Percentiles rank a stretch among this genome's conserved stretches.
These are phyloP conservation scores for Gymnobelideus leadbeateri DNA, from an alignment of 2,113 vertebrate species.

Conservation along the genomic window DNA sequence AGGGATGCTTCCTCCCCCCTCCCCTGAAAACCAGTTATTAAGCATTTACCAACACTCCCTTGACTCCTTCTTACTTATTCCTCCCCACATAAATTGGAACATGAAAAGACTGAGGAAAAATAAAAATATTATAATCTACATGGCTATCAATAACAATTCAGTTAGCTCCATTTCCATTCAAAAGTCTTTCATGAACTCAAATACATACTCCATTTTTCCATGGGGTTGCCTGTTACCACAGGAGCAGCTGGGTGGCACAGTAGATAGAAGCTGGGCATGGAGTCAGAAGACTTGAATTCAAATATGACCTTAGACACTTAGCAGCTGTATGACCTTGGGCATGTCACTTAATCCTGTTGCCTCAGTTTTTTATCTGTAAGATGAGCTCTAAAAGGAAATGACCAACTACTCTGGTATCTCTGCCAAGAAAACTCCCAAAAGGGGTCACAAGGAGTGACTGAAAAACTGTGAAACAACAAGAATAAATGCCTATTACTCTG, in stretches of 20 bases:
- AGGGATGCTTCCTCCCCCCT: not conserved
- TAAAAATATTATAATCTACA: not conserved
- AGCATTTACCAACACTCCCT: not conserved
- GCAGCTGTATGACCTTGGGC: too few relatives aligned
- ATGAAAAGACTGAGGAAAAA: not conserved
- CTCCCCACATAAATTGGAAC: not conserved
- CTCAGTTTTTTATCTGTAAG: too few relatives aligned
- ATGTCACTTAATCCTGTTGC: too few relatives aligned
- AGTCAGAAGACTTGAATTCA: too few relatives aligned
- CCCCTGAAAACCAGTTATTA: not conserved
- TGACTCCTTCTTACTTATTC: not conserved
- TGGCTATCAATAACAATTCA: not conserved
- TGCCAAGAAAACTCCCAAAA: too few relatives aligned
- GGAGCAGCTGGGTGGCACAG: too few relatives aligned
- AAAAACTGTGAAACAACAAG: too few relatives aligned
- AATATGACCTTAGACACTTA: too few relatives aligned
- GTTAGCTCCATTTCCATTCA: not conserved
- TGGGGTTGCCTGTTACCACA: not conserved
- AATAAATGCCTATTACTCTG: not conserved
- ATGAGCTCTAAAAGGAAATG: too few relatives aligned
- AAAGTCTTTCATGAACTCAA: not conserved
- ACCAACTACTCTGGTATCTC: too few relatives aligned
- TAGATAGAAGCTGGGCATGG: too few relatives aligned
- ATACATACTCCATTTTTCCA: not conserved
- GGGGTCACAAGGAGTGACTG: too few relatives aligned